Percentiles rank a stretch among this genome's conserved stretches.
These are phyloP conservation scores for Mya arenaria DNA, from an alignment of 1,140 invertebrate genomes.

Conservation along the genomic window DNA sequence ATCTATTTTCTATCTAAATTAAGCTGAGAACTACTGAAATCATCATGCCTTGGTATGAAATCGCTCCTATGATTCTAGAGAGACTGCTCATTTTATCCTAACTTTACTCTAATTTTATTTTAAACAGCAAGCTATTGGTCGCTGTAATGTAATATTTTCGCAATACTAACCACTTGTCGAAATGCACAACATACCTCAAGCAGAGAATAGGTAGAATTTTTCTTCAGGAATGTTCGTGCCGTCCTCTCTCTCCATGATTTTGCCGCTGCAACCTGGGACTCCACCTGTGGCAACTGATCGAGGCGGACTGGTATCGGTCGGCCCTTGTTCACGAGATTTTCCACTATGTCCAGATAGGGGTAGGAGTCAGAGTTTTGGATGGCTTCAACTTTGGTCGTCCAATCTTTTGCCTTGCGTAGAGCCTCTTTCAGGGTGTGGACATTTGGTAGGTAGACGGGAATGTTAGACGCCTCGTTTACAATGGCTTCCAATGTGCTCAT, in stretches of 20 bases:
- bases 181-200: conserved; percentile 91
- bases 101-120: no score
- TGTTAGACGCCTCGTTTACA: conserved; percentile 88
- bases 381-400: conserved; percentile 86
- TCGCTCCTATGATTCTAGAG: no score
- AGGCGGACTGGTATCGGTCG: conserved; percentile 89
- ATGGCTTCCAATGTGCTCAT: conserved; percentile 89
- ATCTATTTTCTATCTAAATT: no score
- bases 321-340: conserved; percentile 90
- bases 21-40: no score
- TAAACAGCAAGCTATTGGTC: no score
- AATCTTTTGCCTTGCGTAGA: conserved; percentile 91
- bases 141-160: no score
- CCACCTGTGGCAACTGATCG: conserved; percentile 89
- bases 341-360: conserved; percentile 93
- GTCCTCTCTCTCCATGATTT: conserved; percentile 93
- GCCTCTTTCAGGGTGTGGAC: conserved; percentile 89
- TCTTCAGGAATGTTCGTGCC: conserved; percentile 92
- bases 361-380: conserved; percentile 85
- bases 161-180: no score
- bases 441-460: conserved; percentile 91
- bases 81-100: no score
- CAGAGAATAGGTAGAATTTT: conserved; percentile 88
- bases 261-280: conserved; percentile 89
- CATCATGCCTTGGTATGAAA: no score